Conservation (phyloP, 2,113 vertebrate species). For the Esox niger region DNA sequence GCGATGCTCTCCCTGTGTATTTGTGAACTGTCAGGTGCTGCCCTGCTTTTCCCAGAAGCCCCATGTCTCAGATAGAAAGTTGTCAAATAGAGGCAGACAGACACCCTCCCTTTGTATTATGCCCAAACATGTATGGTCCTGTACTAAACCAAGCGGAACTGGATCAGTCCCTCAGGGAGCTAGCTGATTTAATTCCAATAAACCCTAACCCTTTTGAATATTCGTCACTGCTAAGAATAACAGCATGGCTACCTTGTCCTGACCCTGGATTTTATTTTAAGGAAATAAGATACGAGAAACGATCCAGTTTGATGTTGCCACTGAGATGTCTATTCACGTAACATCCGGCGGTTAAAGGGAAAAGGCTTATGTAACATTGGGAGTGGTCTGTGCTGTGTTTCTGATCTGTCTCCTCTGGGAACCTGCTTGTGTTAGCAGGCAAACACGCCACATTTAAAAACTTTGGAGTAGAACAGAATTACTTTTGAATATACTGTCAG, state of each 20-base stretch:
- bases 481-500: background rate
- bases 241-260: constrained; percentile 11
- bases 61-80: too few species aligned
- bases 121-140: background rate
- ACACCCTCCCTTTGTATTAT: background rate
- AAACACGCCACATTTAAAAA: constrained; percentile 1
- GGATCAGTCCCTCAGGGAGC: constrained; percentile 7
- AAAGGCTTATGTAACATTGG: background rate
- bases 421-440: constrained; percentile 6
- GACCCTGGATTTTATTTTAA: constrained; percentile 33
- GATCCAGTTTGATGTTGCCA: constrained; percentile 5
- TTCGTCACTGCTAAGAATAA: constrained; percentile 36
- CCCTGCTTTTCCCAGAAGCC: too few species aligned
- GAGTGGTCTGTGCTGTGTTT: constrained; percentile 1
- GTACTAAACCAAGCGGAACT: constrained; percentile 9
- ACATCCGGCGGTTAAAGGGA: constrained; percentile 1
- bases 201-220: constrained; percentile 8
- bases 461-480: background rate
- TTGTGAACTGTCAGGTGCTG: too few species aligned
- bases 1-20: too few species aligned
- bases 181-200: background rate
- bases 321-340: background rate
- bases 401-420: background rate
- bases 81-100: background rate
- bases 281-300: constrained; percentile 9